phyloP scores from a whole-genome alignment of 2,113 vertebrate genomes.

The Guaruba guarouba region DNA sequence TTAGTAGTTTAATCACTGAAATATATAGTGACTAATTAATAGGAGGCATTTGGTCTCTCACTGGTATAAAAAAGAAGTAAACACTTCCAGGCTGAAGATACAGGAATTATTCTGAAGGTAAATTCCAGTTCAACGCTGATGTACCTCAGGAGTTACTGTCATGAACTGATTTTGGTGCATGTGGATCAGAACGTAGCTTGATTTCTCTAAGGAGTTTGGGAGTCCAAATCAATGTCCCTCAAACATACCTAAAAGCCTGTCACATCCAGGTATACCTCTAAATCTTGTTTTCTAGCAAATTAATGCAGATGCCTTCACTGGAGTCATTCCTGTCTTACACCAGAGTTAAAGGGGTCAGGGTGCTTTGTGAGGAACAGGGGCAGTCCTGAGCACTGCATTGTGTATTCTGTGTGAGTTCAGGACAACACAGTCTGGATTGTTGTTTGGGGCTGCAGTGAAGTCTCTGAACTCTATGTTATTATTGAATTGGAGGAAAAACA shows the following conservation, averaged over 20 bases:
- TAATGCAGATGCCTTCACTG: not conserved
- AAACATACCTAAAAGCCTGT: not conserved
- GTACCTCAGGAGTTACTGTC: not conserved
- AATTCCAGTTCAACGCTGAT: not conserved
- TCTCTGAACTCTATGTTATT: not conserved
- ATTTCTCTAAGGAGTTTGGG: not conserved
- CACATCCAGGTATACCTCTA: not conserved
- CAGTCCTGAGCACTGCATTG: not conserved
- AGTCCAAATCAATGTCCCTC: not conserved
- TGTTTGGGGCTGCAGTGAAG: not conserved
- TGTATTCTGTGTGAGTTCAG: not conserved
- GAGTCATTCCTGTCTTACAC: not conserved
- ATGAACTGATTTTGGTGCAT: not conserved
- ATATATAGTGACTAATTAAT: not conserved
- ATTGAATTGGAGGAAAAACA: not conserved
- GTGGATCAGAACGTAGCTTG: not conserved
- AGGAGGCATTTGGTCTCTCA: not conserved
- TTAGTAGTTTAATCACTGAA: not conserved
- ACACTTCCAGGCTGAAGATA: not conserved
- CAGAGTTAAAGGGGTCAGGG: not conserved
- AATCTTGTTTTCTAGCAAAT: not conserved
- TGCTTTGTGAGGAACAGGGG: not conserved
- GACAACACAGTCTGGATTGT: rapidly evolving
- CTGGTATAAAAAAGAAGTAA: not conserved
- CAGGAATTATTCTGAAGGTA: not conserved